Conservation (phyloP, 2,888 invertebrate genomes). For the Machimus rusticus region DNA sequence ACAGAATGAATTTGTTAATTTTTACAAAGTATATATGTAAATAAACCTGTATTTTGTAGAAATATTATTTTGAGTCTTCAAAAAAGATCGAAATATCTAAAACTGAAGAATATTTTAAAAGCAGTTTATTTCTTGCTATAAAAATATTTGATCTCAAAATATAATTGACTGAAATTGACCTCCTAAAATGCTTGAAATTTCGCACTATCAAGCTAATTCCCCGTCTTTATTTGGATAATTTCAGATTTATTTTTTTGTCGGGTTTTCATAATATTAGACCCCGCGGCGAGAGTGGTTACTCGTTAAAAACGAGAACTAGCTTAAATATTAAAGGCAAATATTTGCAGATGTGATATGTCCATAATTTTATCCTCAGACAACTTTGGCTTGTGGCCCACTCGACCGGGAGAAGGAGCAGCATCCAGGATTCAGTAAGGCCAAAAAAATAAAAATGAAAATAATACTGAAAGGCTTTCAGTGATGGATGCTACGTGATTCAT, state of each 20-base stretch:
- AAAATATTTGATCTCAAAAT: no score
- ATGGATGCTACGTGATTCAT: neutral
- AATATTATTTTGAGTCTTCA: no score
- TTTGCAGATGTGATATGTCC: neutral
- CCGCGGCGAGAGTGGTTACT: neutral
- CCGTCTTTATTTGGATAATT: neutral
- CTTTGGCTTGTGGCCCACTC: neutral
- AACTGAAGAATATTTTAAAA: no score
- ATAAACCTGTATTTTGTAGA: no score
- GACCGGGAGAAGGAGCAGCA: neutral
- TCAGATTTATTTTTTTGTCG: neutral
- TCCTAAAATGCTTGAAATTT: neutral
- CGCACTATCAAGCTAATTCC: neutral
- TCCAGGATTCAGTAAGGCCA: neutral
- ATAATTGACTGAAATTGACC: neutral
- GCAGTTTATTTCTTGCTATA: no score
- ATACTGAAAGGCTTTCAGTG: neutral
- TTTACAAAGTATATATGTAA: no score
- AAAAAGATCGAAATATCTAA: no score
- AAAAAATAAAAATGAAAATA: neutral
- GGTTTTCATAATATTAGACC: neutral
- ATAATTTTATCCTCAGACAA: neutral
- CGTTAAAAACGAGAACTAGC: neutral
- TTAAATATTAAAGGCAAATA: neutral
- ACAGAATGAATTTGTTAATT: no score